These are phyloP conservation scores for Loriculus beryllinus DNA, from an alignment of 2,797 vertebrate genomes.

Conservation along the genomic window DNA sequence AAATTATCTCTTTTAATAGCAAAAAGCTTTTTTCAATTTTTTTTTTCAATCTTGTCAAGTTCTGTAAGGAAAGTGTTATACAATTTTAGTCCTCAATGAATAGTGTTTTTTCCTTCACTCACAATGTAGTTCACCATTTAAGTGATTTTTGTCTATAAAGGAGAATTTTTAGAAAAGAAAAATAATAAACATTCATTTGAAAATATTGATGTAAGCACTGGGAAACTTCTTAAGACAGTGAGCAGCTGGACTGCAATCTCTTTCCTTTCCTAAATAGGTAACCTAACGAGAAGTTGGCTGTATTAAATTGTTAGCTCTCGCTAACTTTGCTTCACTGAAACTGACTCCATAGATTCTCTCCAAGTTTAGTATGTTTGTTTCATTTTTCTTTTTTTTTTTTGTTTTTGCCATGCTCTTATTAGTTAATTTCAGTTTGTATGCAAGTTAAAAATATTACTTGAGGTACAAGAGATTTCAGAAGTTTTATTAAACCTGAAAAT, in stretches of 20 bases:
- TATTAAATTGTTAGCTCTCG: not conserved
- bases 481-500: not conserved
- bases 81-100: not conserved
- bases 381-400: not conserved
- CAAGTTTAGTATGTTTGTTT: not conserved
- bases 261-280: not conserved
- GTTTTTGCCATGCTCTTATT: not conserved
- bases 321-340: not conserved
- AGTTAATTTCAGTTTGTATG: not conserved
- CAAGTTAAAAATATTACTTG: not conserved
- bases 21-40: not conserved
- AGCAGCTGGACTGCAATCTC: not conserved
- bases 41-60: not conserved
- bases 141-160: not conserved
- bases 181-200: not conserved
- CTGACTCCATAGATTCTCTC: not conserved
- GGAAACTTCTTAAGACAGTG: not conserved
- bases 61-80: not conserved
- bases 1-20: not conserved
- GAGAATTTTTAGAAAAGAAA: not conserved
- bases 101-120: not conserved
- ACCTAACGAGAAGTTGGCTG: not conserved
- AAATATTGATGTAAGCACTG: not conserved
- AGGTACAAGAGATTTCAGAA: not conserved
- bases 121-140: not conserved